Conservation (phyloP, 2,797 vertebrate species). For the Euphonia xanthogaster region DNA sequence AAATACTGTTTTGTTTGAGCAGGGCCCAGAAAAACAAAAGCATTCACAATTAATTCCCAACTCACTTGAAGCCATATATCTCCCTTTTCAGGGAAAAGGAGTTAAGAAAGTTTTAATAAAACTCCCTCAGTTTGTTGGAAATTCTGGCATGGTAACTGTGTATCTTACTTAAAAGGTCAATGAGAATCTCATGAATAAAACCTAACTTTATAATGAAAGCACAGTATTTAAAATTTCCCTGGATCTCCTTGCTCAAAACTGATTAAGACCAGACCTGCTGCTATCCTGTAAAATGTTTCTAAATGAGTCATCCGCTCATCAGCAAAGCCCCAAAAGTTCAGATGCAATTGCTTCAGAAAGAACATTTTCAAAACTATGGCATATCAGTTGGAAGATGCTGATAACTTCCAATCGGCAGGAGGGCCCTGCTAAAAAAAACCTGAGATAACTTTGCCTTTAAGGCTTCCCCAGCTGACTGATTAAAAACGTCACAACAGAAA, state of each 20-base stretch:
- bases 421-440: background rate
- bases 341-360: constrained; percentile 27
- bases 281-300: constrained; percentile 12
- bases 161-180: constrained; percentile 49
- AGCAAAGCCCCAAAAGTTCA: constrained; percentile 44
- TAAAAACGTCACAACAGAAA: constrained; percentile 34
- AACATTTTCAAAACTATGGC: constrained; percentile 19
- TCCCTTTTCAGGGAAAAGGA: background rate
- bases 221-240: constrained; percentile 51
- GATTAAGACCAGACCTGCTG: constrained; percentile 40
- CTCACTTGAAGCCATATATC: background rate
- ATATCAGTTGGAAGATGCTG: background rate
- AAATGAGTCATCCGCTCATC: constrained; percentile 47
- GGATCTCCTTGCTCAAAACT: constrained; percentile 8
- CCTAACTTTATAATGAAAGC: constrained; percentile 21
- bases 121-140: background rate
- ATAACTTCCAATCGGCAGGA: constrained; percentile 3
- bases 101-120: background rate
- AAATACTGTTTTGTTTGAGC: background rate
- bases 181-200: constrained; percentile 61
- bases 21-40: background rate
- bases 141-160: background rate
- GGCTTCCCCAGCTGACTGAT: constrained; percentile 3
- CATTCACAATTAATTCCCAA: background rate
- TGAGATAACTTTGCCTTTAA: background rate